These are phyloP conservation scores for Xylota segnis DNA, from an alignment of 2,888 invertebrate species.

Conservation along the genomic window DNA sequence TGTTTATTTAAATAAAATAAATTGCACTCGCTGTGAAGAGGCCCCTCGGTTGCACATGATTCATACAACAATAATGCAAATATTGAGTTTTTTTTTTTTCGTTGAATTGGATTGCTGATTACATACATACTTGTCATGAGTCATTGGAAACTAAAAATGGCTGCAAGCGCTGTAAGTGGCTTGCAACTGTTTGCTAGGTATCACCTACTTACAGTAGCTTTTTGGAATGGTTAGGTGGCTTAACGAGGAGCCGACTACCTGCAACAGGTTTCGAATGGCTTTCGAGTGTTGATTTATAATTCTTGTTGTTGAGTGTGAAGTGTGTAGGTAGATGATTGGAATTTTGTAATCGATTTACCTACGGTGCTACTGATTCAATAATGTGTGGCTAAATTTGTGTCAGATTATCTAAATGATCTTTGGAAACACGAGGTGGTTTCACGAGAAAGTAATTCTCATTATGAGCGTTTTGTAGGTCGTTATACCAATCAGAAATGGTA, in stretches of 20 bases:
- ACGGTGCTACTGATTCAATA: background rate
- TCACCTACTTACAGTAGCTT: constrained; percentile 6
- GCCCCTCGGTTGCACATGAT: constrained; percentile 37
- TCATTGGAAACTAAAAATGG: constrained; percentile 36
- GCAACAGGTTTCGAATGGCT: constrained; percentile 18
- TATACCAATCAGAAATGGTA: background rate
- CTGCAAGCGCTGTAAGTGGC: background rate
- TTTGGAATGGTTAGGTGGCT: constrained; percentile 26
- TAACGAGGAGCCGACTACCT: background rate
- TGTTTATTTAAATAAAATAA: constrained; percentile 55
- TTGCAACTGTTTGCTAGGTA: constrained; percentile 1
- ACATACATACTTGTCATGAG: constrained; percentile 27
- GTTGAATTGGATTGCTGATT: constrained; percentile 37
- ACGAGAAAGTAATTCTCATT: background rate
- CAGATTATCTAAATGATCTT: constrained; percentile 12
- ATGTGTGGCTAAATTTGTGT: constrained; percentile 6
- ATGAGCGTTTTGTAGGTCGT: background rate
- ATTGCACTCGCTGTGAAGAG: constrained; percentile 18
- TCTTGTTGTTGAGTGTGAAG: constrained; percentile 5
- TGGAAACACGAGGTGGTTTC: background rate
- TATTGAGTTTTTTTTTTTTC: constrained; percentile 7
- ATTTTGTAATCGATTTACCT: constrained; percentile 20
- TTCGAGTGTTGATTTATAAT: constrained; percentile 19
- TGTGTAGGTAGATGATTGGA: constrained; percentile 25
- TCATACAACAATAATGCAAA: constrained; percentile 52